Base-by-base conservation (phyloP, 2,888 invertebrate genomes). In the Metopia argyrocephala region DNA sequence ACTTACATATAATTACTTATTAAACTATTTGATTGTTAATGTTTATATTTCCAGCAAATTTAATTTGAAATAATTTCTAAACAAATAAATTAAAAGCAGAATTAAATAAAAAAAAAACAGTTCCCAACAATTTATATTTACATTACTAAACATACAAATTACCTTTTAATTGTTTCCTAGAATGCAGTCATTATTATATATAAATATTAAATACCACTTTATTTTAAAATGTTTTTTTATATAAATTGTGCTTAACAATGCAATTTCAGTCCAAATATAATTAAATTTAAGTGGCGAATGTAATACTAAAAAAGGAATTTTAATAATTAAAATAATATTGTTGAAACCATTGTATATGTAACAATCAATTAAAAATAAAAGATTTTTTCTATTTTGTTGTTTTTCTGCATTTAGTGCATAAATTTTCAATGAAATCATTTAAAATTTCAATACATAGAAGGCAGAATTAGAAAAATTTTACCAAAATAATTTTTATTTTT, bases 241-340 rank as follows among this genome's bases (percentile, higher is more conserved):
- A 23, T 18, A 38, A 69, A 38, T 56, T 48, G 23, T 52, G 59
- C 70, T 79, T 62, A 79, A 70, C 23, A 62, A 54, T 9, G 27
- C 48, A 31, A 31, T 18, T 18, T n/a, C 15, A 48, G n/a, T 18
- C 15, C 15, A 31, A 31, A 12, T 0, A 31, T 12, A 31, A 31
- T 31, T 3, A 12, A 3, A 12, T 31, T 12, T 12, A 31, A 54
- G 15, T 6, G 25, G 6, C 12, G 25, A 25, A 23, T n/a, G n/a
- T n/a, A n/a, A n/a, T n/a, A n/a, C n/a, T n/a, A 52, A 52, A 12
- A 25, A 25, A 6, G 21, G 38, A 56, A 56, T 25, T 25, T 64
- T 69, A 65, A 59, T 65, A 66, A 71, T 78, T 66, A 48, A 78
- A 61, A 46, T 66, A 25, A 54, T 61, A 66, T 65, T 9, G n/a